Evolutionary conservation across 2,113 vertebrate species (phyloP).

Genomic region (Nothobranchius furzeri): DNA sequence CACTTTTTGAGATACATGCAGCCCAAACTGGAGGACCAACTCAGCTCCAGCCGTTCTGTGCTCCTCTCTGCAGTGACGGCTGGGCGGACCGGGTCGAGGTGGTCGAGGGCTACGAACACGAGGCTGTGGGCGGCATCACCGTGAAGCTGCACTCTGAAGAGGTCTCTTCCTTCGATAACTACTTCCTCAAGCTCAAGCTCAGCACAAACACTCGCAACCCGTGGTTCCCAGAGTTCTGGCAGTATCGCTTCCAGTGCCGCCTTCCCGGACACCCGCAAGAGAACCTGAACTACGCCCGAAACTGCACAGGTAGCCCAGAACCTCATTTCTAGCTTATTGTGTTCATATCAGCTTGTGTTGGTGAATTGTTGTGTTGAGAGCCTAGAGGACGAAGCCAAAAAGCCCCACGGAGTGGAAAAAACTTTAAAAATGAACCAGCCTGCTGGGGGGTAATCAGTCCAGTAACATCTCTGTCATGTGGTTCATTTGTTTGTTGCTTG

Average conservation of each 20-base stretch:
- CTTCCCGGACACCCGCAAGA: constrained; percentile 89
- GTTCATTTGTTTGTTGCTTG: constrained; percentile 68
- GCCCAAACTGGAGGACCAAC: no score
- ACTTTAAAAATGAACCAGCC: constrained; percentile 56
- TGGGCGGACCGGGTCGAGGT: constrained; percentile 99
- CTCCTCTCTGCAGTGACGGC: constrained; percentile 84
- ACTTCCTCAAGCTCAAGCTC: constrained; percentile 90
- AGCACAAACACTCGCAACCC: constrained; percentile 93
- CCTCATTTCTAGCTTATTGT: not conserved
- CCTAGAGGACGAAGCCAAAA: constrained; percentile 41
- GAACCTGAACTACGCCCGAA: constrained; percentile 88
- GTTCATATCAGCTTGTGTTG: constrained; percentile 25
- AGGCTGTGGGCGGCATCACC: constrained; percentile 95
- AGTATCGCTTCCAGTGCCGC: constrained; percentile 95
- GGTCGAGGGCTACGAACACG: constrained; percentile 94
- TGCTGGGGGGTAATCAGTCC: constrained; percentile 39
- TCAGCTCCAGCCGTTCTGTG: not conserved
- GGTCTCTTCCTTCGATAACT: constrained; percentile 92
- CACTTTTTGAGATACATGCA: no score
- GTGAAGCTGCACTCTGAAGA: constrained; percentile 95
- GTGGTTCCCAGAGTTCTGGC: constrained; percentile 99
- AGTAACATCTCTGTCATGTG: constrained; percentile 68
- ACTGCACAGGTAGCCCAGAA: constrained; percentile 88
- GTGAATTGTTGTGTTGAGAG: constrained; percentile 24
- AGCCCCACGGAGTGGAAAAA: constrained; percentile 52